Base-by-base conservation (phyloP, 2,797 vertebrate species). In the Sebastes itinus region DNA sequence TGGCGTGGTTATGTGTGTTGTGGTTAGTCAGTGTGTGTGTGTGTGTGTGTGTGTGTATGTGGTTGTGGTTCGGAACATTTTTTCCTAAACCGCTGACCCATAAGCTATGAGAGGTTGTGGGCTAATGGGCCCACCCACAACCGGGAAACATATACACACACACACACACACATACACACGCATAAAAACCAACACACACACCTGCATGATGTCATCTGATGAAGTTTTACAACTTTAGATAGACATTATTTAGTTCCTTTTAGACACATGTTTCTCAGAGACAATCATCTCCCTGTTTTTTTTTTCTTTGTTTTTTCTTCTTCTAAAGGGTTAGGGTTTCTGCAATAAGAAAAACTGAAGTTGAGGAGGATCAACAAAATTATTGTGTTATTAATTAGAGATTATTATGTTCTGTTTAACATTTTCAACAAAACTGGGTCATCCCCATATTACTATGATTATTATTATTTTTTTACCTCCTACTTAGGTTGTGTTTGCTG, bases 51-150 rank as follows among this genome's bases (percentile, higher is more conserved):
- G 65, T 71, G 58, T 67, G 55, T 55, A 10, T 86, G 78, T 67
- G 83, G 80, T 86, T 92, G 83, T 81, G 90, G 89, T 92, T 84
- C 9, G 5, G 83, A 85, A 92, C 72, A 87, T 92, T 92, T 92
- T 90, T 91, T 90, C 91, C 90, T 77, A 89, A 91, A 90, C 93
- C 92, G 63, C 91, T 92, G 90, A 92, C 91, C 92, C 90, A 88
- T 78, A 90, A 78, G 82, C 85, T 82, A 81, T 83, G 89, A 92
- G 89, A 91, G 86, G 84, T 84, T 90, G 83, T 78, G 85, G 82
- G 87, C 80, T 91, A 93, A 92, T 92, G 80, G 88, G 94, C 94
- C 93, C 93, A 94, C 94, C 92, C 93, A 93, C 92, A 91, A 91
- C 85, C 89, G 87, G 90, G 89, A 93, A 88, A 87, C 54, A 71